phyloP scores from a whole-genome alignment of 2,113 vertebrate species.

The Crotalus viridis region DNA sequence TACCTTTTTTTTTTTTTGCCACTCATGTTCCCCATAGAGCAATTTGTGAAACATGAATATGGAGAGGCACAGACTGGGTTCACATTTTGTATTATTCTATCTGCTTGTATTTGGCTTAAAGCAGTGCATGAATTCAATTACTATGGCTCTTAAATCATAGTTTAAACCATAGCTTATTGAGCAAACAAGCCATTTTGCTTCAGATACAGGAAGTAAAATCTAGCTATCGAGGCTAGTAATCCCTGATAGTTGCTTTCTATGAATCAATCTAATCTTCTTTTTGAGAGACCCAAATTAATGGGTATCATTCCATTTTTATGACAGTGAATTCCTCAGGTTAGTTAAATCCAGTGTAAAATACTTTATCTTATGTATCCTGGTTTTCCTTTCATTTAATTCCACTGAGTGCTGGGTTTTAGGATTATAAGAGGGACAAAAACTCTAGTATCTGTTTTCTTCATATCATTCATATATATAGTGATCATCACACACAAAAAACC shows the following conservation, averaged over 20 bases:
- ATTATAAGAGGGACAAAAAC: background rate
- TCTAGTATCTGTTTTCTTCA: background rate
- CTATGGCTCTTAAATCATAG: background rate
- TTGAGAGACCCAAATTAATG: background rate
- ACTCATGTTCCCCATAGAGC: background rate
- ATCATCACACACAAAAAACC: background rate
- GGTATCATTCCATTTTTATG: background rate
- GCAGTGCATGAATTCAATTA: background rate
- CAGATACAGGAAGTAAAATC: background rate
- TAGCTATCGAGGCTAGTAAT: background rate
- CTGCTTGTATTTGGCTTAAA: background rate
- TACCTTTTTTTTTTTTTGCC: background rate
- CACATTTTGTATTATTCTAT: background rate
- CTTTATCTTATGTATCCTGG: background rate
- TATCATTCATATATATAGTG: background rate
- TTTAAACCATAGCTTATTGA: background rate
- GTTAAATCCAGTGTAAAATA: background rate
- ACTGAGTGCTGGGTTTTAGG: background rate
- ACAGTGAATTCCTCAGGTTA: background rate
- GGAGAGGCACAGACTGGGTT: background rate
- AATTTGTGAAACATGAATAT: background rate
- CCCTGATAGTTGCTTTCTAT: background rate
- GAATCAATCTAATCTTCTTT: background rate
- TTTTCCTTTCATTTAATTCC: background rate
- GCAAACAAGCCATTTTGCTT: background rate